A percentile compares a stretch with the other conserved stretches of the same genome.
Evolutionary conservation across 2,113 vertebrate genomes (phyloP).

Genomic region (Hypocryptadius cinnamomeus): DNA sequence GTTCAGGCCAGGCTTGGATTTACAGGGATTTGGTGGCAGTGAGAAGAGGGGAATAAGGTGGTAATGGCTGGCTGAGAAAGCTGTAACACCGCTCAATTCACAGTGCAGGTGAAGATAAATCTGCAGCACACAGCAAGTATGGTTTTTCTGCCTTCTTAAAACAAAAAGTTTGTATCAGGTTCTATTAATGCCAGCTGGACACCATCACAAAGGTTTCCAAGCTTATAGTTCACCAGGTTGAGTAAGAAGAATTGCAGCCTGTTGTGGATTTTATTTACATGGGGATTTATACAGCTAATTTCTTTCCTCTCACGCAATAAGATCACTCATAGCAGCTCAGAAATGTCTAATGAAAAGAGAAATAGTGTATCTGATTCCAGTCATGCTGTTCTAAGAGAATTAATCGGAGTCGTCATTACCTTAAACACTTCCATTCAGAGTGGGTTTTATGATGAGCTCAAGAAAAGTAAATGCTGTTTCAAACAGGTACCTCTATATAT

Average conservation of each 20-base stretch:
- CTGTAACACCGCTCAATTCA: not conserved
- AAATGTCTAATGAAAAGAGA: slow-evolving; percentile 39
- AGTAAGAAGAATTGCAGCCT: not conserved
- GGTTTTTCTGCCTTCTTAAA: not conserved
- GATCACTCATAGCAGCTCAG: not conserved
- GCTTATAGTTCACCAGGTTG: not conserved
- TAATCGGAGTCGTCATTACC: slow-evolving; percentile 22
- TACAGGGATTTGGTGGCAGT: not conserved
- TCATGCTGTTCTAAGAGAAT: slow-evolving; percentile 35
- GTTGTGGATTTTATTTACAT: not conserved
- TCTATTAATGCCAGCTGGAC: not conserved
- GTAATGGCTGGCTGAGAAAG: not conserved
- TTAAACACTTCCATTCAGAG: slow-evolving; percentile 53
- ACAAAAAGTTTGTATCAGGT: not conserved
- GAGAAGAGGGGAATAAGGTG: not conserved
- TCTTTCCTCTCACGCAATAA: not conserved
- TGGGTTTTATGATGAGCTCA: slow-evolving; percentile 39
- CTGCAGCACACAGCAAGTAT: not conserved
- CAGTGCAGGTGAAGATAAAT: not conserved
- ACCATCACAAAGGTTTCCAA: not conserved
- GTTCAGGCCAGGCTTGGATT: not conserved
- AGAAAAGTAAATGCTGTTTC: slow-evolving; percentile 61
- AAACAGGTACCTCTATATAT: slow-evolving; percentile 51
- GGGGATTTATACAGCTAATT: not conserved
- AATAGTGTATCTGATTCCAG: not conserved